Percentiles rank a stretch among this genome's conserved stretches.
Evolutionary conservation across 2,113 vertebrate genomes (phyloP).

Genomic region (Macheiramphus alcinus): DNA sequence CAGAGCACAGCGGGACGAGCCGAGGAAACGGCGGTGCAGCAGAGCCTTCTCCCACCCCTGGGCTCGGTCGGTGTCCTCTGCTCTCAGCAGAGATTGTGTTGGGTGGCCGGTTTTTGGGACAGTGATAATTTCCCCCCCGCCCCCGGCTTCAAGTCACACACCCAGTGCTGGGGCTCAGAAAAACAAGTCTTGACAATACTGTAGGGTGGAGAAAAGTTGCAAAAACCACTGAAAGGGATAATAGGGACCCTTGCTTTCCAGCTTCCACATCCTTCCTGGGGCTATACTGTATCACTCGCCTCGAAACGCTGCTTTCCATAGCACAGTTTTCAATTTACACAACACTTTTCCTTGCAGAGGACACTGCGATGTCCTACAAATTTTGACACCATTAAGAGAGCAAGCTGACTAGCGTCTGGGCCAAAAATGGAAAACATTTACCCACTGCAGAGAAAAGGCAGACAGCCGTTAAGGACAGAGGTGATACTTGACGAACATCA

Average conservation of each 20-base stretch:
- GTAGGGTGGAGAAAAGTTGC: background rate
- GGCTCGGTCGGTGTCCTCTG: accelerated
- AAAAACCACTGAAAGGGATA: accelerated
- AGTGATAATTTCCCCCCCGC: accelerated
- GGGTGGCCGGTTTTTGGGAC: accelerated
- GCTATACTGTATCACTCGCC: accelerated
- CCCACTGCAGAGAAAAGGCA: background rate
- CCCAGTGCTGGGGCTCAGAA: background rate
- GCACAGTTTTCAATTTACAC: background rate
- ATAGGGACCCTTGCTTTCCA: background rate
- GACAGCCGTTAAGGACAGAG: accelerated
- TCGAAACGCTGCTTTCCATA: background rate
- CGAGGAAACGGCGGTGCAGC: accelerated
- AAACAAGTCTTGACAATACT: background rate
- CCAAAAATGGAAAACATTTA: accelerated
- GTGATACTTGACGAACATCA: accelerated
- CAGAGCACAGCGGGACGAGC: background rate
- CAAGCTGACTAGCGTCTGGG: accelerated
- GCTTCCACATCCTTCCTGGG: background rate
- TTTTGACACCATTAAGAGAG: accelerated
- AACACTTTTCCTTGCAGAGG: background rate
- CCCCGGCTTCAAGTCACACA: background rate
- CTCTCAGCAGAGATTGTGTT: accelerated
- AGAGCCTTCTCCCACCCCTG: background rate
- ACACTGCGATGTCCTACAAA: accelerated